phyloP scores from a whole-genome alignment of 2,888 invertebrate genomes.

The Thymelicus acteon region DNA sequence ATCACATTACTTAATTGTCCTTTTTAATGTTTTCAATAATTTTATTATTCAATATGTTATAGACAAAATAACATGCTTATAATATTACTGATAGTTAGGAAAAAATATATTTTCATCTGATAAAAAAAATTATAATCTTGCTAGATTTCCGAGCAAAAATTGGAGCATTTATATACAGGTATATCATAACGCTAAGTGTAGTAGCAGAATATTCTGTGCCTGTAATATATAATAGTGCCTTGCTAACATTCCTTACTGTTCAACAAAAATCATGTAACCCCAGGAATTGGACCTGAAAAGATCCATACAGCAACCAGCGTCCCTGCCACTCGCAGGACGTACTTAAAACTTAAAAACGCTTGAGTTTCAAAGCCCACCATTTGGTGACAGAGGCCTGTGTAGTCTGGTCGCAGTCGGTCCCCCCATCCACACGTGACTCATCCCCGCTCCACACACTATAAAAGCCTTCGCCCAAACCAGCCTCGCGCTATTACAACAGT shows the following conservation, averaged over 20 bases:
- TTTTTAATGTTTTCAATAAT: no score
- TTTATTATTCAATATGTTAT: no score
- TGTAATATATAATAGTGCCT: no score
- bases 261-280: not conserved
- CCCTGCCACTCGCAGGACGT: not conserved
- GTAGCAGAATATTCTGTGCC: no score
- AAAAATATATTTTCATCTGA: no score
- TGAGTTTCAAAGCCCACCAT: not conserved
- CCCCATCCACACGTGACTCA: slow-evolving; percentile 64
- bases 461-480: slow-evolving; percentile 76
- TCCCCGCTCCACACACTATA: slow-evolving; percentile 81
- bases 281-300: not conserved
- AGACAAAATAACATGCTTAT: no score
- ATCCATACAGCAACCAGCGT: not conserved
- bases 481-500: slow-evolving; percentile 84
- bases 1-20: no score
- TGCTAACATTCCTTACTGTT: not conserved
- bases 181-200: no score
- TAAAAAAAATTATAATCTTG: no score
- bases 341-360: not conserved
- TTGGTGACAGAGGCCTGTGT: not conserved
- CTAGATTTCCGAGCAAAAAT: no score
- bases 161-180: no score
- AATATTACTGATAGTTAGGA: no score
- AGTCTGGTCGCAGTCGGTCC: slow-evolving; percentile 48